Base-by-base conservation (phyloP, 2,113 vertebrate genomes). In the Scytalopus superciliaris region DNA sequence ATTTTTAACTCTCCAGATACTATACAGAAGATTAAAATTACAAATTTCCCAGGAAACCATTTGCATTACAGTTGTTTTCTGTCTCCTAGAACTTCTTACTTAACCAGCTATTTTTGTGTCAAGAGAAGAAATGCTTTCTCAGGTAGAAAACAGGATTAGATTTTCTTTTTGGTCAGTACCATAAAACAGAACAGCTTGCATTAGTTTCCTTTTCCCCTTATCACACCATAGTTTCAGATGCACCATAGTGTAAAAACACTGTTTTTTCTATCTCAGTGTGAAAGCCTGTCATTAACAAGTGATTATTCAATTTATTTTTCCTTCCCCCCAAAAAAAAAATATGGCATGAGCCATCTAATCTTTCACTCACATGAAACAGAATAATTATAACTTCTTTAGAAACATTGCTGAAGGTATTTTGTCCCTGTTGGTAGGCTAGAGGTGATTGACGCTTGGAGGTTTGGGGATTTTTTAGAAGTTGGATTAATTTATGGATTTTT, bases 261-360 rank as follows among this genome's bases (percentile, higher is more conserved):
- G 8, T 2, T 53, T 87, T 96, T 85, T n/a, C 45, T 76, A 33
- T 91, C 87, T 73, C 53, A 39, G 8, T 87, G 45, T 91, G 63
- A 94, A 94, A 93, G 55, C 12, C 63, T 77, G 50, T 85, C 39
- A 88, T 94, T 96, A 91, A 42, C 35, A 84, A 84, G 39, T 63
- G 42, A 88, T 91, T 88, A 94, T 91, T 88, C 37, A 53, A 89
- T 94, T 94, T 89, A 37, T 56, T 93, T 89, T 77, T 50, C 13
- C 0, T 5, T 0, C 8, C 6, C 21, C 8, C 21, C 77, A 24
- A 91, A 95, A 89, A 66, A 40, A 24, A 91, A 95, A 89, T 69
- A 40, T 9, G 12, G 25, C n/a, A 50, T 27, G 7, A 88, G 33
- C 19, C 40, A 83, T 87, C 39, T 94, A 80, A 90, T 93, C 70